Evolutionary conservation across 2,797 vertebrate species (phyloP).

Genomic region (Myiotriccus ornatus): DNA sequence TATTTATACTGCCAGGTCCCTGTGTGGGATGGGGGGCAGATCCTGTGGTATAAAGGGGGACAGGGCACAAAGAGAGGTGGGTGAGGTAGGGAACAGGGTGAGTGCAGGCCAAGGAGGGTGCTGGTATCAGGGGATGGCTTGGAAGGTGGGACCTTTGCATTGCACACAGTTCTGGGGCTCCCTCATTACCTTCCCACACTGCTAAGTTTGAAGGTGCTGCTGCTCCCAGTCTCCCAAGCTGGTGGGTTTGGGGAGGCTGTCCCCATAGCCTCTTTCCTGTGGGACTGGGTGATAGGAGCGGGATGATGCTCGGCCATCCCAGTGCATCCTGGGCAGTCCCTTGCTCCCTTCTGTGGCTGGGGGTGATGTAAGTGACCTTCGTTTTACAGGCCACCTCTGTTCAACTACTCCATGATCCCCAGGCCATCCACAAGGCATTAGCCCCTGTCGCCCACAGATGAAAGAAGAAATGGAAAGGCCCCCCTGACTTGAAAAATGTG

Average conservation of each 20-base stretch:
- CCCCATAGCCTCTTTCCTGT: background rate
- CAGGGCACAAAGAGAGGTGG: background rate
- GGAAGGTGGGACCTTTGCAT: background rate
- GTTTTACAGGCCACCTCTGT: constrained; percentile 15
- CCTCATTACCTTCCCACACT: background rate
- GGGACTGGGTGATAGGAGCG: background rate
- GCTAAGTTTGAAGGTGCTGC: background rate
- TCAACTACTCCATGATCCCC: constrained; percentile 23
- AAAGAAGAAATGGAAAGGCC: background rate
- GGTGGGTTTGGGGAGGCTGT: background rate
- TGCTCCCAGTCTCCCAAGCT: background rate
- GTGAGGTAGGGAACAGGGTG: rapidly evolving
- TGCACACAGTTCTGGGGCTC: background rate
- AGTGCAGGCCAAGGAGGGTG: background rate
- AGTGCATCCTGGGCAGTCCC: background rate
- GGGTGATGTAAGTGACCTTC: background rate
- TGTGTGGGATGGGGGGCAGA: background rate
- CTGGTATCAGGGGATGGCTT: background rate
- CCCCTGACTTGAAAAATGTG: background rate
- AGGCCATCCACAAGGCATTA: constrained; percentile 13
- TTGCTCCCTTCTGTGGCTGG: background rate
- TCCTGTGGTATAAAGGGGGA: background rate
- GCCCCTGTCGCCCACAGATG: rapidly evolving
- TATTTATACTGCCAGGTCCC: background rate
- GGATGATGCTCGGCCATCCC: background rate